Conservation (phyloP, 2,797 vertebrate species). For the Salarias fasciatus region DNA sequence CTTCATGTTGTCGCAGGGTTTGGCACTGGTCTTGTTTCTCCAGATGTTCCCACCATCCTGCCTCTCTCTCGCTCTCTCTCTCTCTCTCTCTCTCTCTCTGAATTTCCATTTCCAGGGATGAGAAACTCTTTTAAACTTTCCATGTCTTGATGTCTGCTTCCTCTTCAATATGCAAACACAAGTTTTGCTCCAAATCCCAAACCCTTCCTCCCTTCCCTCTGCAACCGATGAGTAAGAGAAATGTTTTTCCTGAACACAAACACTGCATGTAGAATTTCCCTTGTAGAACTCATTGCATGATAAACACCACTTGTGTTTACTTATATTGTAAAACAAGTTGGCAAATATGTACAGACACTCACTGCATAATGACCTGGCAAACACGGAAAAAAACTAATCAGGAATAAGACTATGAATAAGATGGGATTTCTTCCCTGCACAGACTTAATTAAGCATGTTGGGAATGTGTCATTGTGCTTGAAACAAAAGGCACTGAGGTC, state of each 20-base stretch:
- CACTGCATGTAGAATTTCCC: neutral
- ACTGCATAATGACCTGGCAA: no score
- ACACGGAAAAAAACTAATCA: neutral
- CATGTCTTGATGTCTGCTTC: slow-evolving; percentile 54
- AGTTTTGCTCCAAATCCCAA: neutral
- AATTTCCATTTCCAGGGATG: slow-evolving; percentile 66
- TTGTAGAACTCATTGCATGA: slow-evolving; percentile 19
- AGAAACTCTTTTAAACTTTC: slow-evolving; percentile 64
- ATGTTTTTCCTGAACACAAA: slow-evolving; percentile 26
- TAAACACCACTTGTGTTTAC: slow-evolving; percentile 8
- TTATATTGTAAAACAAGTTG: slow-evolving; percentile 3
- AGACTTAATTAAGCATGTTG: neutral
- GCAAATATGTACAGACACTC: neutral
- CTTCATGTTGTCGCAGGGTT: slow-evolving; percentile 62
- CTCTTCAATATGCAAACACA: slow-evolving; percentile 43
- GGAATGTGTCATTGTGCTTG: neutral
- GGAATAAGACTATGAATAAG: slow-evolving; percentile 6
- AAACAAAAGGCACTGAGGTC: slow-evolving; percentile 7
- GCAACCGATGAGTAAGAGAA: slow-evolving; percentile 31
- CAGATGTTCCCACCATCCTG: slow-evolving; percentile 74
- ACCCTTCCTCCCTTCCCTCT: slow-evolving; percentile 2
- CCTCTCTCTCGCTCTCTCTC: slow-evolving; percentile 18
- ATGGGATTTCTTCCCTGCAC: slow-evolving; percentile 3
- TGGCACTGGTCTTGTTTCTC: slow-evolving; percentile 62
- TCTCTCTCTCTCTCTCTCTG: slow-evolving; percentile 30